Evolutionary conservation across 2,797 vertebrate genomes (phyloP).

Genomic region (Mormyrops boulengeri): DNA sequence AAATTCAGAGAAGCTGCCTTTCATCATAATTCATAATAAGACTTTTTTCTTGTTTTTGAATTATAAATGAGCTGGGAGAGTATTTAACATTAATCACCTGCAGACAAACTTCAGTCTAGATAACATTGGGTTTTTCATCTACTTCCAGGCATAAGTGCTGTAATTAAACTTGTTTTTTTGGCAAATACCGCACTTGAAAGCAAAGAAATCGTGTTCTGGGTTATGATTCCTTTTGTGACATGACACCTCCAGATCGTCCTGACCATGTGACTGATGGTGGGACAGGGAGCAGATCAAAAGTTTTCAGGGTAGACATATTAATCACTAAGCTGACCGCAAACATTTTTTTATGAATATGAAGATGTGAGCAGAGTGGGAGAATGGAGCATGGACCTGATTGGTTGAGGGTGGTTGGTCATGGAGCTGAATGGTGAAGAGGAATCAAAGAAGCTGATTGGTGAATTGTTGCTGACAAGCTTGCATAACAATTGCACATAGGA

Average conservation of each 20-base stretch:
- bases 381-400: not conserved
- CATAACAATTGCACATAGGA: not conserved
- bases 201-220: not conserved
- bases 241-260: not conserved
- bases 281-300: constrained; percentile 1
- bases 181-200: not conserved
- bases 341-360: not conserved
- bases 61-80: constrained; percentile 12
- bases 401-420: not conserved
- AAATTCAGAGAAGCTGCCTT: not conserved
- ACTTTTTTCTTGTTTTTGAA: not conserved
- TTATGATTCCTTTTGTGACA: not conserved
- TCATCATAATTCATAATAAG: constrained; percentile 8
- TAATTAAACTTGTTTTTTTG: not conserved
- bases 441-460: not conserved
- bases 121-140: not conserved
- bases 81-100: not conserved
- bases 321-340: not conserved
- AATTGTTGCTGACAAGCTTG: not conserved
- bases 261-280: constrained; percentile 1
- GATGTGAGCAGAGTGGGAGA: not conserved
- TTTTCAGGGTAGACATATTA: not conserved
- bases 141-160: not conserved
- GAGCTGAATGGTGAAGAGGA: not conserved
- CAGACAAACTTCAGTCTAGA: not conserved